Base-by-base conservation (phyloP, 2,797 vertebrate species). In the Tragopan temminckii region DNA sequence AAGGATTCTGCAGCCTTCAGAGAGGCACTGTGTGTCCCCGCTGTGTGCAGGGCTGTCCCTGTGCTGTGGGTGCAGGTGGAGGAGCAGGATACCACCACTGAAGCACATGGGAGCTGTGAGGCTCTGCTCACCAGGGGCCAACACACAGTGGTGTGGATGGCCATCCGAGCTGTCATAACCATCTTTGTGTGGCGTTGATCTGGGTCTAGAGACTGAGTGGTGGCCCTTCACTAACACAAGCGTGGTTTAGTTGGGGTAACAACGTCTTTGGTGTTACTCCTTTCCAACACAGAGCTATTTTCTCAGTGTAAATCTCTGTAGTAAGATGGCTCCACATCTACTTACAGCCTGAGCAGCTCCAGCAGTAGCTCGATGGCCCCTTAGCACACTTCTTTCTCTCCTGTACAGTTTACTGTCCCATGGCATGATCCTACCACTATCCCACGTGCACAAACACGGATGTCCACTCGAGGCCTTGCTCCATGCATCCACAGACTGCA, bases 211-310 rank as follows among this genome's bases (percentile, higher is more conserved):
- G 89, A 3, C 7, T 1, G 7, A 2, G 0, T n/a, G 81, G 29
- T 57, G 88, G 75, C 57, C 48, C 43, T 70, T 45, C 21, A 15
- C 46, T 72, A 59, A 38, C 62, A 40, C 50, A 24, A 43, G 27
- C 10, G 2, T 36, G 25, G 50, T 64, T 63, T 80, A 71, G 11
- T 7, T 62, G 72, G 66, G 38, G 66, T 33, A 85, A 84, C 74
- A 52, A 71, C 83, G 80, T n/a, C 45, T 45, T 71, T 64, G 35
- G 18, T 36, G 6, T 74, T 88, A 78, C 87, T 94, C 79, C 69
- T 96, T 92, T 82, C 66, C 85, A 45, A 33, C 42, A 46, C 50
- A 53, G 63, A 87, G 66, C 58, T 87, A 17, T 87, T 88, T 74
- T 58, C 48, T 80, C 57, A 15, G 36, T 19, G 15, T 78, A 64